Evolutionary conservation across 1,140 invertebrate genomes (phyloP), one percentile per base, ranked within the genome.

Genomic region (Drosophila pectinifera): DNA sequence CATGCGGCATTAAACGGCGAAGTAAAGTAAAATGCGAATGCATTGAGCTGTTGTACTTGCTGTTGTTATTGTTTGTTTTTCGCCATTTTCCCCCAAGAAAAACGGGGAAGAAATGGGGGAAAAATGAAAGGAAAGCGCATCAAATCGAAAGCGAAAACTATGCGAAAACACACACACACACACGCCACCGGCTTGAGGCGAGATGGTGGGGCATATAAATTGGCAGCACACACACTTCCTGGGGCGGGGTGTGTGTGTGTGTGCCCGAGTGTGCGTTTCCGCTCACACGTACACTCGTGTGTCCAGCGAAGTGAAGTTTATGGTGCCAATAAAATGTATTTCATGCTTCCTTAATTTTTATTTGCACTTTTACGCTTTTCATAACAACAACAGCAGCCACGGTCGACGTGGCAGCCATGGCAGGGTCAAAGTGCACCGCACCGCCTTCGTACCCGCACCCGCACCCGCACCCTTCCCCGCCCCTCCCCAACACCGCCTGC

Each of bases 311-410:
- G 90, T 91, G 90, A 85, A 91, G 90, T 91, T 91, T 91, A 91
- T 91, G 86, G 90, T 78, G 90, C 90, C 90, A 91, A 91, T 91
- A 91, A 91, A 91, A 91, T 91, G 90, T 91, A 91, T 91, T 91
- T 91, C 90, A 91, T 91, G 90, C 86, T 91, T 91, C 90, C 90
- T 91, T 91, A 91, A 91, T 91, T 91, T 91, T 91, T 91, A 91
- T 91, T 85, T 86, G 78, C 77, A 85, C 86, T 90, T 91, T 89
- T 80, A 88, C 83, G 83, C 83, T 88, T 83, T 78, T 79, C 76
- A 57, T 81, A 83, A 82, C 48, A 77, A 86, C 64, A 74, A 67
- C 57, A 64, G 28, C 34, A 58, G 36, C n/a, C 39, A 56, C 18
- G 38, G 6, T 6, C 16, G 5, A 18, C 48, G 51, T 20, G 10